A percentile compares a stretch with the other conserved stretches of the same genome.
Conservation (phyloP, 2,113 vertebrate genomes). For the Callionymus lyra region DNA sequence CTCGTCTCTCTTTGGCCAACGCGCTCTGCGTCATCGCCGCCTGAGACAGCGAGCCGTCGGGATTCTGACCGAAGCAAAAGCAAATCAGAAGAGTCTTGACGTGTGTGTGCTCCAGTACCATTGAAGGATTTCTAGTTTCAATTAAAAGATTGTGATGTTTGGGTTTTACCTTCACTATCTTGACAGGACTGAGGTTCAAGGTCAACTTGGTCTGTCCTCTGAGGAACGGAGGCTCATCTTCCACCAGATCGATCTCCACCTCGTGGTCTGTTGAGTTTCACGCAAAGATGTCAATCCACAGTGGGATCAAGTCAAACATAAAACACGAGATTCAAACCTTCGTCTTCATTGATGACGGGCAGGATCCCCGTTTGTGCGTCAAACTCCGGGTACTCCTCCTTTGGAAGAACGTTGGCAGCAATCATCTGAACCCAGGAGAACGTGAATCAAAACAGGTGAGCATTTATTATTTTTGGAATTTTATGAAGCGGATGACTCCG, state of each 20-base stretch:
- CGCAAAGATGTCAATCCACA: too few species aligned
- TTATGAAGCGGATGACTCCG: too few species aligned
- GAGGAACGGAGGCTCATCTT: constrained; percentile 94
- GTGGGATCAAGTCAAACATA: too few species aligned
- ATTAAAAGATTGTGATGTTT: too few species aligned
- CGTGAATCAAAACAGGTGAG: neutral
- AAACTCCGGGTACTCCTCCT: constrained; percentile 97
- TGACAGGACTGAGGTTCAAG: constrained; percentile 99
- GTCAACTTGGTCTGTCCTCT: constrained; percentile 96
- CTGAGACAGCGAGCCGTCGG: constrained; percentile 93
- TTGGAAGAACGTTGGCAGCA: constrained; percentile 94
- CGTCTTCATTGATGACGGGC: constrained; percentile 96
- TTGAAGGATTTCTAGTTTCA: too few species aligned
- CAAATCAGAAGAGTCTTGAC: too few species aligned
- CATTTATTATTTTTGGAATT: too few species aligned
- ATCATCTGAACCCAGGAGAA: constrained; percentile 77
- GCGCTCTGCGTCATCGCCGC: constrained; percentile 99
- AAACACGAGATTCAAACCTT: constrained; percentile 83
- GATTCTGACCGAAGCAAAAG: constrained; percentile 72
- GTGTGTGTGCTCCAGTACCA: too few species aligned
- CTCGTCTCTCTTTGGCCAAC: constrained; percentile 87
- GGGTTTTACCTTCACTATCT: constrained; percentile 97
- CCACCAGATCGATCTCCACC: constrained; percentile 93
- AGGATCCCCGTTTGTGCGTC: constrained; percentile 97
- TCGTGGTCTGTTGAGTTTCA: constrained; percentile 98